Evolutionary conservation across 2,113 vertebrate species (phyloP), one percentile per base, ranked within the genome.

Genomic region (Coreoperca whiteheadi): DNA sequence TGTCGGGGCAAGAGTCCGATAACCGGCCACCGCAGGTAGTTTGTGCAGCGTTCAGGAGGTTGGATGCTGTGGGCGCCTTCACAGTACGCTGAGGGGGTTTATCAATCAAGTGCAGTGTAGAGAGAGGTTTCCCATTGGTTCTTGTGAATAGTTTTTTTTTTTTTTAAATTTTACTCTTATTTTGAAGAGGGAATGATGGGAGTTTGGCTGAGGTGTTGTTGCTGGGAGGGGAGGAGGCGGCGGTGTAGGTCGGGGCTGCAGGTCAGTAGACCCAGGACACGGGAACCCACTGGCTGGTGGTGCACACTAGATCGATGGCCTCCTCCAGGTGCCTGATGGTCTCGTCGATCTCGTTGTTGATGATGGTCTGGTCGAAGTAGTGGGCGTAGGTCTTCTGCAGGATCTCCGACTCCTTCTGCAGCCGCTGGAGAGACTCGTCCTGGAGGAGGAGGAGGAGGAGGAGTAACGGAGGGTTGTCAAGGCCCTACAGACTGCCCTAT

Each of bases 261-360:
- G 87, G 84, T 95, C 96, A 98, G 95, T 99, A 99, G 93, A 99
- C 98, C 98, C 98, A 99, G 95, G 98, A 99, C 86, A 99, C 97
- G 0, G 98, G 98, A 79, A 99, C 98, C 98, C 98, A 99, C 94
- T 99, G 98, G n/a, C 95, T 95, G 78, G 97, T 97, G 93, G 96
- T 97, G 96, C 97, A 98, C 92, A 99, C 97, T 89, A 98, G 96
- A 88, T 99, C 97, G 64, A 99, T 97, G 82, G 98, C 97, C 96
- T 99, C 98, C 95, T 99, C 98, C 95, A 99, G 96, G 94, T 97
- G 97, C 90, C 96, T 94, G 96, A 99, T 99, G 94, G 98, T 99
- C 95, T 99, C 98, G 81, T 99, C 98, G 53, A 99, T 99, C 95
- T 99, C 98, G 66, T 99, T 99, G 97, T 99, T 99, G 96, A 99